Percentiles rank a stretch among this genome's conserved stretches.
phyloP scores from a whole-genome alignment of 2,888 invertebrate genomes.

The Hyposoter dolosus region DNA sequence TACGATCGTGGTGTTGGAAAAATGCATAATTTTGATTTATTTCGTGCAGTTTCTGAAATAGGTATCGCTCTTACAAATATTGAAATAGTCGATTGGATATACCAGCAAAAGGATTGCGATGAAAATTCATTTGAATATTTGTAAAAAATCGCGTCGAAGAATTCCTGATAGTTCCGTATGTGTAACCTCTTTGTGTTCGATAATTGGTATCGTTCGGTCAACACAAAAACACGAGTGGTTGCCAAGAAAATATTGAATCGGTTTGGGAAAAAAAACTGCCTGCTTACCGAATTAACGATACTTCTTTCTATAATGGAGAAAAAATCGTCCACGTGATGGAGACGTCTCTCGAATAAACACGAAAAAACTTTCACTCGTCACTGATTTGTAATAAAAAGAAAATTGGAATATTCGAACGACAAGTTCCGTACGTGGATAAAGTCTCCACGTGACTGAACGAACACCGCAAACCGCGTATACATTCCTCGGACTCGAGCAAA shows the following conservation, averaged over 20 bases:
- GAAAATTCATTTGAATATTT: neutral
- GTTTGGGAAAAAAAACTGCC: neutral
- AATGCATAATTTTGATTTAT: neutral
- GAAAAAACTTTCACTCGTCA: slow-evolving; percentile 65
- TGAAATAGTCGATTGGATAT: neutral
- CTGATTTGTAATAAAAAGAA: slow-evolving; percentile 36
- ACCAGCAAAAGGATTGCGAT: neutral
- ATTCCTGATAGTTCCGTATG: neutral
- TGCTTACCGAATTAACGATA: slow-evolving; percentile 46
- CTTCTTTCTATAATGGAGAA: slow-evolving; percentile 29
- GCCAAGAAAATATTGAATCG: neutral
- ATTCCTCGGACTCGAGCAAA: slow-evolving; percentile 73
- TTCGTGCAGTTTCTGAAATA: neutral
- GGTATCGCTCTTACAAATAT: neutral
- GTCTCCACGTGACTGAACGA: slow-evolving; percentile 81
- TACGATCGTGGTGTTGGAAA: neutral
- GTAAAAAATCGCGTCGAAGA: neutral
- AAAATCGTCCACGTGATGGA: slow-evolving; percentile 15
- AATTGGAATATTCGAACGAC: slow-evolving; percentile 45
- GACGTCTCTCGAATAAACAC: slow-evolving; percentile 26
- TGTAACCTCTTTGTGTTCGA: neutral
- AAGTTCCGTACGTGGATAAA: slow-evolving; percentile 76
- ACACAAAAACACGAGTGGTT: neutral
- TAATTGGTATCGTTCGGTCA: neutral
- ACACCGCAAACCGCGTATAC: slow-evolving; percentile 60